Conservation (phyloP, 2,888 invertebrate species). For the Nephrotoma guestfalica region DNA sequence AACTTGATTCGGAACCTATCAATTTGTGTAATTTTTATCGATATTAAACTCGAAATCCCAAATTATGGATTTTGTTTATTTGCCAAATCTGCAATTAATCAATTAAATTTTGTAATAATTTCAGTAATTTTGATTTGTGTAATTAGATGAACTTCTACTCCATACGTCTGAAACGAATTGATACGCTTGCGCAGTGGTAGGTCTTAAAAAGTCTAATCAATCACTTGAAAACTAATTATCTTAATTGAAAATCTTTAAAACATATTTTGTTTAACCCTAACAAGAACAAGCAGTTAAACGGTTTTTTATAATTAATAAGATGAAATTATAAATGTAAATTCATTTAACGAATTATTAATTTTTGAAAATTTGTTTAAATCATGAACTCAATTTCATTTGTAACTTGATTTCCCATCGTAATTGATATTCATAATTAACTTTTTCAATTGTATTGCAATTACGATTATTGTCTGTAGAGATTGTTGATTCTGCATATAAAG, state of each 20-base stretch:
- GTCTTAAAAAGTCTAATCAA: not conserved
- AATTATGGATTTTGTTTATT: not conserved
- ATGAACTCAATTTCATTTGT: not conserved
- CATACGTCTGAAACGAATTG: not conserved
- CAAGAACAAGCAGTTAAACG: not conserved
- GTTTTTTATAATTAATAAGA: not conserved
- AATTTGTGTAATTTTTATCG: not conserved
- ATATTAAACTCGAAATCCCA: not conserved
- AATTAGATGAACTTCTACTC: not conserved
- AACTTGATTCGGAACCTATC: not conserved
- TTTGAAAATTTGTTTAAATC: not conserved
- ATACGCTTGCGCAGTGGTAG: not conserved
- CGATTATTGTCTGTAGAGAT: not conserved
- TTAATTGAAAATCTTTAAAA: not conserved
- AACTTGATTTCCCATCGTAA: not conserved
- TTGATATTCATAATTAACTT: not conserved
- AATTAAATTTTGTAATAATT: not conserved
- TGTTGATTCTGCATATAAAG: not conserved
- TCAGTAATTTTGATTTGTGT: not conserved
- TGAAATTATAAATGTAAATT: not conserved
- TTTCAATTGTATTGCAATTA: not conserved
- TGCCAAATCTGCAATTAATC: not conserved
- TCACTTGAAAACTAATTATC: not conserved
- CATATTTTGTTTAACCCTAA: not conserved
- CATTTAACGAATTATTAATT: not conserved